Evolutionary conservation across 1,140 invertebrate genomes (phyloP).

Genomic region (Bombus impatiens): DNA sequence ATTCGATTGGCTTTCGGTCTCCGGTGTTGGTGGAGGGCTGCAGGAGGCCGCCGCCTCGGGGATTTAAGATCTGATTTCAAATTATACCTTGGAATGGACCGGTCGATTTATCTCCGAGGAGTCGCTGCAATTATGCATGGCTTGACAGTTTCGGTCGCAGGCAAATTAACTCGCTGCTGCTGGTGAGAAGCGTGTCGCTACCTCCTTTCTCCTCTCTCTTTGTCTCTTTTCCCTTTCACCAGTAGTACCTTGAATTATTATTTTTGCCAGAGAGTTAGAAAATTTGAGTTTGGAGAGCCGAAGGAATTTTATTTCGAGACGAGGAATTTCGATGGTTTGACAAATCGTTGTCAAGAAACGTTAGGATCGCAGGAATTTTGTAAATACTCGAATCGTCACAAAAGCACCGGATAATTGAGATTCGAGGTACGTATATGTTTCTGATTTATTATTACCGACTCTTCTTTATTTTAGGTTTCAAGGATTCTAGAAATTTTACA

Average conservation of each 20-base stretch:
- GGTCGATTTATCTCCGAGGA: conserved; percentile 49
- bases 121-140: conserved; percentile 35
- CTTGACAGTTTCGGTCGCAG: conserved; percentile 12
- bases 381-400: rapidly evolving
- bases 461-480: background rate
- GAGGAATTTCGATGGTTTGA: background rate
- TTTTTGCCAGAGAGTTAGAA: background rate
- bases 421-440: too few relatives aligned
- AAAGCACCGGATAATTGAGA: background rate
- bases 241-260: background rate
- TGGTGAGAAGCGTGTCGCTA: background rate
- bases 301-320: background rate
- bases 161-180: conserved; percentile 22
- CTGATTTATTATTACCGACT: background rate
- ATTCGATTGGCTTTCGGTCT: conserved; percentile 62
- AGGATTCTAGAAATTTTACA: background rate
- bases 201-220: background rate
- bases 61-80: conserved; percentile 60
- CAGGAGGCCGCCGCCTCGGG: conserved; percentile 44
- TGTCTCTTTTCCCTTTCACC: background rate
- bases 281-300: too few relatives aligned
- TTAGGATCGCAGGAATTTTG: background rate
- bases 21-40: conserved; percentile 43
- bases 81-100: conserved; percentile 58
- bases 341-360: background rate